Evolutionary conservation across 2,888 invertebrate genomes (phyloP).

Genomic region (Dendrolimus houi): DNA sequence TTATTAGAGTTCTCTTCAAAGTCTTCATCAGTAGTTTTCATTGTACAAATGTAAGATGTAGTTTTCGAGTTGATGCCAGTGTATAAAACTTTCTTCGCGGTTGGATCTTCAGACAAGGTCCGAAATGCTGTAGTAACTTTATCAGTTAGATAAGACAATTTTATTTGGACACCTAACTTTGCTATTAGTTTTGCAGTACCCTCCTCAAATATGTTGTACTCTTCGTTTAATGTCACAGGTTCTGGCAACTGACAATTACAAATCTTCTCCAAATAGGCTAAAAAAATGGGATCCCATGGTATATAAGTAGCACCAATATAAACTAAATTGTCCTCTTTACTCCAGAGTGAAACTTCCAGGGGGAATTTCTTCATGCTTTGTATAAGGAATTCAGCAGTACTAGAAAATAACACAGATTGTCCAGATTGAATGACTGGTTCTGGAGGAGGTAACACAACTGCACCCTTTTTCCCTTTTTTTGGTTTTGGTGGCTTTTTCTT

Average conservation of each 20-base stretch:
- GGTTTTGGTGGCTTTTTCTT: constrained; percentile 37
- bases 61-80: constrained; percentile 62
- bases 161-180: constrained; percentile 54
- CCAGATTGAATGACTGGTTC: constrained; percentile 61
- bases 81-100: constrained; percentile 50
- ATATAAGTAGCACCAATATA: constrained; percentile 48
- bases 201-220: constrained; percentile 65
- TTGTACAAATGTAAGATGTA: constrained; percentile 60
- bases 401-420: constrained; percentile 59
- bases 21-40: constrained; percentile 58
- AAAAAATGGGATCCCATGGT: constrained; percentile 54
- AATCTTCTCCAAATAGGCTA: constrained; percentile 41
- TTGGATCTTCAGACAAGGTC: constrained; percentile 58
- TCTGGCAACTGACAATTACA: constrained; percentile 29
- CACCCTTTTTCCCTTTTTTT: constrained; percentile 47
- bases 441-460: constrained; percentile 38
- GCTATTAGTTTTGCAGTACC: constrained; percentile 57
- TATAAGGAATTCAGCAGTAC: constrained; percentile 52
- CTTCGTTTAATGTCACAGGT: constrained; percentile 47
- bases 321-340: constrained; percentile 50
- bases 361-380: constrained; percentile 55
- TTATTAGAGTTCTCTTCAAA: constrained; percentile 51
- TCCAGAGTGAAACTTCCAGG: constrained; percentile 57
- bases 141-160: constrained; percentile 47
- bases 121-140: constrained; percentile 56